Evolutionary conservation across 2,797 vertebrate genomes (phyloP), one percentile per base, ranked within the genome.

Genomic region (Sphaeramia orbicularis): DNA sequence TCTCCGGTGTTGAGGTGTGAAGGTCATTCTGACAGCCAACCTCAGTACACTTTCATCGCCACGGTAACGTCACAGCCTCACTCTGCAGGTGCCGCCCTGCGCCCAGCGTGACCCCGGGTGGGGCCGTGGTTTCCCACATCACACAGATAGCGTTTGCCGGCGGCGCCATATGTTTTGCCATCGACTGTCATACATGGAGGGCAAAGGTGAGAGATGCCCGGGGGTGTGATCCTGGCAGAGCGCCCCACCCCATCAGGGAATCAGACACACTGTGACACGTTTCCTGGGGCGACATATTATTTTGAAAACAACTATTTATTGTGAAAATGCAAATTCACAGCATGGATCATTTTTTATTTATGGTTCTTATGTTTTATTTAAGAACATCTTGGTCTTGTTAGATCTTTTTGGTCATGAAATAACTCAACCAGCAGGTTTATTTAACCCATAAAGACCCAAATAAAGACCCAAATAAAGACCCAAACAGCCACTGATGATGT

Each of bases 171-270:
- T 88, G 83, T 83, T 83, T 75, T 19, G 38, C 86, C 42, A 4
- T 48, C 42, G 76, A 81, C 71, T 66, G 87, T 89, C 89, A 86
- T 69, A 47, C 47, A 54, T 35, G 6, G 54, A 40, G 70, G 65
- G 76, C 81, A 83, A 81, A 90, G 81, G 83, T 90, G 65, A 85
- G 68, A 82, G 55, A 50, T 84, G 61, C 65, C 82, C 82, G 65
- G 85, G 58, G 43, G 85, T 68, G 62, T 47, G 48, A 41, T 71
- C 38, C 67, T 82, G 87, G 66, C 86, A 71, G 65, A 73, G 70
- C 14, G 80, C 85, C 75, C 85, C 82, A 79, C 81, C 83, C 60
- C 76, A 65, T 90, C 86, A 72, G 75, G 76, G 68, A 76, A 55
- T n/a, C 41, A 30, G 65, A 58, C 80, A 27, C 11, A n/a, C 75